These are phyloP conservation scores for Gambusia affinis DNA, from an alignment of 2,113 vertebrate genomes.

Conservation along the genomic window DNA sequence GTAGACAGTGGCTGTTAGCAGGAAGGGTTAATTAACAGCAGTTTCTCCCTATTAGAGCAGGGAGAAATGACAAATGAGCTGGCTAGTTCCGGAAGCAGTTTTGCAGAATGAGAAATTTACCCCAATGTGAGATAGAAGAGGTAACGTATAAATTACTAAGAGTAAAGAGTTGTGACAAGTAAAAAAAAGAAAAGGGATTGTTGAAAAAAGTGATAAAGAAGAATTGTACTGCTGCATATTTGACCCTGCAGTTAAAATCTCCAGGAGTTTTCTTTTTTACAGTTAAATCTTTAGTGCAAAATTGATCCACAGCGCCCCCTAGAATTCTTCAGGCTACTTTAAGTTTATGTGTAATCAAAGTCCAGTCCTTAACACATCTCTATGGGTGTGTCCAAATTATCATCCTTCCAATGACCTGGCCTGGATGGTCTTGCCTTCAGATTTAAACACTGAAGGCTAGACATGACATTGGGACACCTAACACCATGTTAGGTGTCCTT, in stretches of 20 bases:
- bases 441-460: no score
- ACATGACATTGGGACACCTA: no score
- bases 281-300: not conserved
- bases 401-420: no score
- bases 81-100: conserved; percentile 20
- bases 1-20: conserved; percentile 52
- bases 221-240: not conserved
- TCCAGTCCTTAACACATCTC: not conserved
- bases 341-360: not conserved
- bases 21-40: conserved; percentile 74
- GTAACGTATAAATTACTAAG: conserved; percentile 43
- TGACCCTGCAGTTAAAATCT: not conserved
- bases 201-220: not conserved
- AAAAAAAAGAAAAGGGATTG: conserved; percentile 8
- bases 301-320: not conserved
- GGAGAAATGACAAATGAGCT: conserved; percentile 70
- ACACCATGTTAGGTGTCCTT: no score
- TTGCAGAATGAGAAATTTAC: conserved; percentile 34
- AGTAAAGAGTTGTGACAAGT: conserved; percentile 25
- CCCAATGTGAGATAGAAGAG: conserved; percentile 23
- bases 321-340: not conserved
- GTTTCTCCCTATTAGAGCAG: conserved; percentile 58
- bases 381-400: no score
- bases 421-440: no score
- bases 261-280: not conserved